phyloP scores from a whole-genome alignment of 1,140 invertebrate species.

The Homarus americanus region DNA sequence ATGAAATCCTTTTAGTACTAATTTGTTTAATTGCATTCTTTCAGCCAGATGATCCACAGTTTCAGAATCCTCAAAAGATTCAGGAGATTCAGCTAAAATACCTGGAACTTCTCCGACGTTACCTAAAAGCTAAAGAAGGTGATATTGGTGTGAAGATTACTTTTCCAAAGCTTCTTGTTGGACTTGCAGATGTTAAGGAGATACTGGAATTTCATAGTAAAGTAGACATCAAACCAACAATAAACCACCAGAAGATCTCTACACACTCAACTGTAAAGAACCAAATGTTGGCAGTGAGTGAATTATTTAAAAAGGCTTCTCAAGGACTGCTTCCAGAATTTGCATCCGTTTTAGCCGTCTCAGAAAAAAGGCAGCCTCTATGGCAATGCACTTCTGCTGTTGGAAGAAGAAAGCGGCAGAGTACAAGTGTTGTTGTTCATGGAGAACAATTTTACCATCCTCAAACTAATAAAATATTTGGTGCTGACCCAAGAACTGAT shows the following conservation, averaged over 20 bases:
- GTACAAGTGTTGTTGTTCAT: not conserved
- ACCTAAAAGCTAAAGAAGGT: slow-evolving; percentile 55
- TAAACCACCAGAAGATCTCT: slow-evolving; percentile 58
- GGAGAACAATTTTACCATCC: slow-evolving; percentile 61
- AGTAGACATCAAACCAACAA: slow-evolving; percentile 63
- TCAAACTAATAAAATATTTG: slow-evolving; percentile 61
- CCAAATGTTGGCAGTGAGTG: slow-evolving; percentile 50
- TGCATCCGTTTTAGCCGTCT: slow-evolving; percentile 35
- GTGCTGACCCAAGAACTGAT: slow-evolving; percentile 52
- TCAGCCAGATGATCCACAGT: slow-evolving; percentile 63
- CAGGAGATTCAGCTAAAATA: slow-evolving; percentile 63
- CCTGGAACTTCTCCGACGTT: slow-evolving; percentile 36
- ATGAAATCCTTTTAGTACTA: slow-evolving; percentile 60
- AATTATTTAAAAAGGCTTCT: slow-evolving; percentile 44
- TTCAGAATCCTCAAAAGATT: slow-evolving; percentile 41
- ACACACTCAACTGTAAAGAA: slow-evolving; percentile 43
- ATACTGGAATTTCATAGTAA: slow-evolving; percentile 59
- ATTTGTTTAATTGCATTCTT: slow-evolving; percentile 60
- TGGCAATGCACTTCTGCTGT: slow-evolving; percentile 30
- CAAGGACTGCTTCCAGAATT: slow-evolving; percentile 50
- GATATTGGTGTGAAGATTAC: slow-evolving; percentile 54
- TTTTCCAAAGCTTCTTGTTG: slow-evolving; percentile 63
- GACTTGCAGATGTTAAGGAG: slow-evolving; percentile 64
- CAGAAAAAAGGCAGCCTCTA: slow-evolving; percentile 43
- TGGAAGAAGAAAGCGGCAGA: slow-evolving; percentile 21